Evolutionary conservation across 2,888 invertebrate species (phyloP).

Genomic region (Archips crataeganus): DNA sequence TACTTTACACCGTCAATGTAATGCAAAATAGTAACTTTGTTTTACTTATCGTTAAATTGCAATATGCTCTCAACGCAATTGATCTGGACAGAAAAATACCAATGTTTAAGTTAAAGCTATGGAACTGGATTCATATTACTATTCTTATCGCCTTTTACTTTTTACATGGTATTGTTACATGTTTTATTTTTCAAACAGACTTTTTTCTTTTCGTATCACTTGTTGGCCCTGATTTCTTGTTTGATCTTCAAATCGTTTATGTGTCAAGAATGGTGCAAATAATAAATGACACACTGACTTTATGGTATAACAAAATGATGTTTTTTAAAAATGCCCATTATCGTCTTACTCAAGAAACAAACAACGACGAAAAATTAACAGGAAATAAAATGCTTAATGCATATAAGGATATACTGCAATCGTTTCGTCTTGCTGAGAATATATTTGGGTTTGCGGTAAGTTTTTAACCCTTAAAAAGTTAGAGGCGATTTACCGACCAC

Average conservation of each 20-base stretch:
- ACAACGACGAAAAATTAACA: neutral
- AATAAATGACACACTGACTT: neutral
- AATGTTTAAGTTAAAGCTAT: neutral
- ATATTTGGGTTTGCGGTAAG: neutral
- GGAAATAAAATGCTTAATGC: neutral
- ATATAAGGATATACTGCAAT: neutral
- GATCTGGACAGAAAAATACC: neutral
- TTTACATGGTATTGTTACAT: too few relatives aligned
- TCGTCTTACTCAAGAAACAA: neutral
- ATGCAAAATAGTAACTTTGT: neutral
- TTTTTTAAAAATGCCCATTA: neutral
- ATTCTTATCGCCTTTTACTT: neutral
- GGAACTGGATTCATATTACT: neutral
- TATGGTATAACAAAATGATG: neutral
- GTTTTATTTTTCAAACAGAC: too few relatives aligned
- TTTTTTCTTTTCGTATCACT: too few relatives aligned
- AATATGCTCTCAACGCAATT: neutral
- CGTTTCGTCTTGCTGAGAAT: neutral
- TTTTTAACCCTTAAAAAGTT: too few relatives aligned
- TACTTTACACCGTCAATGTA: neutral
- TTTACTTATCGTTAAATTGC: neutral
- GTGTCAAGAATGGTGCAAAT: neutral
- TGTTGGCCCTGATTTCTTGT: too few relatives aligned
- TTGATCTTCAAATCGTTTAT: neutral
- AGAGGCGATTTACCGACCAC: too few relatives aligned